These are phyloP conservation scores for Aphaenogaster floridana DNA, from an alignment of 1,140 invertebrate species.

Conservation along the genomic window DNA sequence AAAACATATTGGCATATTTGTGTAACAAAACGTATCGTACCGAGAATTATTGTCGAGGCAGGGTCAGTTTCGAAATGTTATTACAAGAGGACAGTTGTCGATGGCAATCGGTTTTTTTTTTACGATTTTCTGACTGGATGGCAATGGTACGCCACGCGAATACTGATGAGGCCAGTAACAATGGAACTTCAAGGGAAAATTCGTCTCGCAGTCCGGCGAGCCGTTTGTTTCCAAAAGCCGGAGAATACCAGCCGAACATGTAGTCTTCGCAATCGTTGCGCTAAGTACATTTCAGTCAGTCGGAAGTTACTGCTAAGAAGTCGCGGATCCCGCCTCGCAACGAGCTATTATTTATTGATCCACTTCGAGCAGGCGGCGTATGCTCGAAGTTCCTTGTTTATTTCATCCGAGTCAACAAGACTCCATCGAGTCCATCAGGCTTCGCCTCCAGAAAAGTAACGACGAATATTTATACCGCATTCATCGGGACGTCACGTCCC, in stretches of 20 bases:
- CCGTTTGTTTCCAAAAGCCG: conserved; percentile 42
- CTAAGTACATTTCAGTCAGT: conserved; percentile 33
- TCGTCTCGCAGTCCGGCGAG: neutral
- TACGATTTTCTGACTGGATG: conserved; percentile 4
- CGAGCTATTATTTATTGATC: conserved; percentile 58
- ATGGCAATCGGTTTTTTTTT: conserved; percentile 6
- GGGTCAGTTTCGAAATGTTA: neutral
- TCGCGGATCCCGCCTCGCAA: neutral
- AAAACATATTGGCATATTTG: conserved; percentile 31
- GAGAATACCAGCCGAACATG: neutral
- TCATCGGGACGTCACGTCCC: conserved; percentile 26
- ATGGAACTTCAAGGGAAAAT: conserved; percentile 20
- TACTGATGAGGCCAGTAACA: conserved; percentile 30
- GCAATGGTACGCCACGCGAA: conserved; percentile 4
- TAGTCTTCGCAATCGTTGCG: conserved; percentile 18
- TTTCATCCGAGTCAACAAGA: conserved; percentile 43
- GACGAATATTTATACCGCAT: conserved; percentile 38
- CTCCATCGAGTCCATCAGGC: neutral
- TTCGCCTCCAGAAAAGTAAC: neutral
- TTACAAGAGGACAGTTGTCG: conserved; percentile 17
- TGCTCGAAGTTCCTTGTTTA: conserved; percentile 25
- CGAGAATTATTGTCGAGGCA: neutral
- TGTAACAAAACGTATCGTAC: neutral
- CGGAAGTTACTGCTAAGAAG: conserved; percentile 38
- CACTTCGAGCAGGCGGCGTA: neutral